phyloP scores from a whole-genome alignment of 2,888 invertebrate genomes.

The Morpho achilles region DNA sequence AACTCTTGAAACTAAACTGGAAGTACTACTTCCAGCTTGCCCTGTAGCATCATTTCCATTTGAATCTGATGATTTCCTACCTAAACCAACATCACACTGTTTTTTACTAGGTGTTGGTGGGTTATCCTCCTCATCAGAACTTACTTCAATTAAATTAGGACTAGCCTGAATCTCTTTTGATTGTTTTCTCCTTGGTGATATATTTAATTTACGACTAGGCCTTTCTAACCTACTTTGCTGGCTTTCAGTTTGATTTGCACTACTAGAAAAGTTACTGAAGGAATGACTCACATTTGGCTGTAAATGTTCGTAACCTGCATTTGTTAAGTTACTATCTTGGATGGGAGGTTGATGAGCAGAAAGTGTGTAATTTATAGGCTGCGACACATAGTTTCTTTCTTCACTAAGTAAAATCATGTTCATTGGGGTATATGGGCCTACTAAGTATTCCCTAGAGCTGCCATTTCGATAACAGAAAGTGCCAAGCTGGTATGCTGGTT shows the following conservation, averaged over 20 bases:
- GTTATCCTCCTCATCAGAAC: conserved; percentile 73
- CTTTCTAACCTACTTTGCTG: conserved; percentile 49
- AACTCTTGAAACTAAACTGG: conserved; percentile 25
- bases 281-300: conserved; percentile 34
- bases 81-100: conserved; percentile 44
- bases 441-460: conserved; percentile 44
- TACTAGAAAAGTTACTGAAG: conserved; percentile 30
- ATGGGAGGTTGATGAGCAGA: conserved; percentile 36
- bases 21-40: conserved; percentile 7
- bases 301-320: conserved; percentile 39
- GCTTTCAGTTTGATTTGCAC: conserved; percentile 26
- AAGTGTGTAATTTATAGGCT: conserved; percentile 47
- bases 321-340: conserved; percentile 32
- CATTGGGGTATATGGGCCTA: conserved; percentile 45
- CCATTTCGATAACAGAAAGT: conserved; percentile 54
- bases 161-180: conserved; percentile 57
- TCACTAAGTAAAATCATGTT: conserved; percentile 53
- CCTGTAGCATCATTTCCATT: conserved; percentile 7
- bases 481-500: conserved; percentile 43
- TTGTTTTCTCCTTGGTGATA: conserved; percentile 62
- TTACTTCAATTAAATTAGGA: conserved; percentile 65
- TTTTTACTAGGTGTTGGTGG: conserved; percentile 48
- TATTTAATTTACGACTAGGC: conserved; percentile 66
- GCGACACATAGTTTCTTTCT: conserved; percentile 45
- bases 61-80: conserved; percentile 5